phyloP scores from a whole-genome alignment of 23 tunicate genomes.

The Ciona savignyi region DNA sequence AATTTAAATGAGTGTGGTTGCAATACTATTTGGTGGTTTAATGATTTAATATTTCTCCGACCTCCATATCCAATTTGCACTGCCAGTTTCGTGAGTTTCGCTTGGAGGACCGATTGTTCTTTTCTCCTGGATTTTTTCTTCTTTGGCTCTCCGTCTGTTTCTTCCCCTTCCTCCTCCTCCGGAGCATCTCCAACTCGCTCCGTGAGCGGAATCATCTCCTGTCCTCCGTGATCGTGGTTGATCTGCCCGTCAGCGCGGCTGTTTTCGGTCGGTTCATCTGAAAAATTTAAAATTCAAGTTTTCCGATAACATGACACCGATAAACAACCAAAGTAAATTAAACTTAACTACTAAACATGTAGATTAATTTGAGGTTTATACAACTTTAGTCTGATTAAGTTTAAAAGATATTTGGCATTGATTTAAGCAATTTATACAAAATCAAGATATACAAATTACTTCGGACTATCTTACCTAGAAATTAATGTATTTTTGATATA shows the following conservation, averaged over 20 bases:
- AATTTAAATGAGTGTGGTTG: too few relatives aligned
- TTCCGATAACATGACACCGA: too few relatives aligned
- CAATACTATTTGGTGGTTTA: neutral
- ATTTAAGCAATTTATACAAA: too few relatives aligned
- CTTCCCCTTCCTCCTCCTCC: constrained; percentile 21
- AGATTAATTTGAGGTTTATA: too few relatives aligned
- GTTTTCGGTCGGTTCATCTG: neutral
- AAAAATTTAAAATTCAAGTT: too few relatives aligned
- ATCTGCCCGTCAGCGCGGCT: constrained; percentile 33
- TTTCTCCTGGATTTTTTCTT: constrained; percentile 75
- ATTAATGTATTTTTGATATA: too few relatives aligned
- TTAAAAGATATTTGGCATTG: too few relatives aligned
- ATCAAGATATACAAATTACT: too few relatives aligned
- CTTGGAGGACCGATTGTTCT: constrained; percentile 94
- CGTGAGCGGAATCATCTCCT: constrained; percentile 67
- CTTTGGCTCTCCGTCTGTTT: constrained; percentile 4
- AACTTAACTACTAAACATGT: too few relatives aligned
- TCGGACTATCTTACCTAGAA: too few relatives aligned
- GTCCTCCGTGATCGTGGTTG: constrained; percentile 52
- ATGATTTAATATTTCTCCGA: constrained; percentile 1
- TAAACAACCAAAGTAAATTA: too few relatives aligned
- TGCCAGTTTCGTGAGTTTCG: constrained; percentile 95
- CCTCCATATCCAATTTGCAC: constrained; percentile 97
- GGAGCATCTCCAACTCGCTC: constrained; percentile 13
- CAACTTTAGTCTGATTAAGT: too few relatives aligned